Evolutionary conservation across 2,113 vertebrate species (phyloP), one percentile per base, ranked within the genome.

Genomic region (Suncus etruscus): DNA sequence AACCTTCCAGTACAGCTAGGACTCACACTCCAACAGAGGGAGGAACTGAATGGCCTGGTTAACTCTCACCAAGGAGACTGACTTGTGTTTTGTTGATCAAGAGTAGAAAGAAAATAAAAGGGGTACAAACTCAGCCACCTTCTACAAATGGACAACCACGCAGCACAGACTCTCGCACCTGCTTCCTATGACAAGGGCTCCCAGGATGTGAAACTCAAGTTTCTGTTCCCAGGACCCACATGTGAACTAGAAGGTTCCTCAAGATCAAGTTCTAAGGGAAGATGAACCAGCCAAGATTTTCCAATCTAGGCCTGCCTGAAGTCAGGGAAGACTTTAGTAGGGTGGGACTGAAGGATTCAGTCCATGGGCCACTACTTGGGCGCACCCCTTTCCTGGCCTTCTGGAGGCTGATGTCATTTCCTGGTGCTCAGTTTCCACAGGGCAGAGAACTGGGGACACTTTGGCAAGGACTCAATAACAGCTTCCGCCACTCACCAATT

Each of bases 131-230:
- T 1, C 15, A 25, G 48, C n/a, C 7, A 12, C 45, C 47, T 32
- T 68, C 65, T 14, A 2, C 20, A 61, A 7, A 4, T 8, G 16
- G 61, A 24, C 1, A 1, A 2, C 11, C 61, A 39, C 61, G 58
- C 0, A 3, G 18, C 50, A 8, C 0, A 0, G 7, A 65, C 25
- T 72, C 27, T 1, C 2, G 1, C 1, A 27, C 54, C 51, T 32
- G 32, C 15, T 86, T 47, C 58, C 18, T 15, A 27, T 8, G 8
- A 5, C 1, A 0, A 11, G 22, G 29, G 27, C 22, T 22, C 48
- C 54, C 18, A 24, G 7, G 2, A 15, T 29, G 1, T 1, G 0
- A 86, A n/a, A 16, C 0, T 0, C 32, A 22, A 48, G 29, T 31
- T 32, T 72, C 70, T 72, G 27, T 7, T 39, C 68, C 29, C 4